These are phyloP conservation scores for Vimba vimba DNA, from an alignment of 2,113 vertebrate species.

Conservation along the genomic window DNA sequence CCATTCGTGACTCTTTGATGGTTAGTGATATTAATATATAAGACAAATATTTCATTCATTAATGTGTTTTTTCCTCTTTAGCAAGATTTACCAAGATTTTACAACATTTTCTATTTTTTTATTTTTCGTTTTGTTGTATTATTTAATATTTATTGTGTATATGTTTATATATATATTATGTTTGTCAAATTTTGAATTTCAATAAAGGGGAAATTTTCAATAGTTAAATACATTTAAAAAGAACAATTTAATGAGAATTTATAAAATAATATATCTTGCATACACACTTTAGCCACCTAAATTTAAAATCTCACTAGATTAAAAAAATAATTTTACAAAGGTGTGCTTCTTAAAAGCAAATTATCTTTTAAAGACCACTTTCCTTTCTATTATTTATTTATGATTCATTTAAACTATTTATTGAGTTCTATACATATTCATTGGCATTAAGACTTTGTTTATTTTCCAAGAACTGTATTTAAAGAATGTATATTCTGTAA, in stretches of 20 bases:
- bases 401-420: background rate
- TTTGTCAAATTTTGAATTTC: too few relatives aligned
- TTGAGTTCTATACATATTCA: background rate
- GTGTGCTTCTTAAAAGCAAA: background rate
- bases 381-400: background rate
- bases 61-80: background rate
- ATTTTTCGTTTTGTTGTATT: too few relatives aligned
- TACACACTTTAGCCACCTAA: background rate
- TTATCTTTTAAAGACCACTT: background rate
- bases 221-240: background rate
- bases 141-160: too few relatives aligned
- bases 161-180: background rate
- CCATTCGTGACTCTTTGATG: constrained; percentile 55
- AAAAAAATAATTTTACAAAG: background rate
- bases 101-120: too few relatives aligned
- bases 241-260: background rate
- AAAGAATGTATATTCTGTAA: background rate
- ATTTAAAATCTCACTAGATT: background rate
- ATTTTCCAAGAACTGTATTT: background rate
- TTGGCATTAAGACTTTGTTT: background rate
- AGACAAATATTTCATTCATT: background rate
- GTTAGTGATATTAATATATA: background rate
- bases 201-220: background rate
- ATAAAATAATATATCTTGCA: background rate
- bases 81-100: too few relatives aligned